Evolutionary conservation across 2,888 invertebrate genomes (phyloP), one percentile per base, ranked within the genome.

Genomic region (Aleiodes alternator): DNA sequence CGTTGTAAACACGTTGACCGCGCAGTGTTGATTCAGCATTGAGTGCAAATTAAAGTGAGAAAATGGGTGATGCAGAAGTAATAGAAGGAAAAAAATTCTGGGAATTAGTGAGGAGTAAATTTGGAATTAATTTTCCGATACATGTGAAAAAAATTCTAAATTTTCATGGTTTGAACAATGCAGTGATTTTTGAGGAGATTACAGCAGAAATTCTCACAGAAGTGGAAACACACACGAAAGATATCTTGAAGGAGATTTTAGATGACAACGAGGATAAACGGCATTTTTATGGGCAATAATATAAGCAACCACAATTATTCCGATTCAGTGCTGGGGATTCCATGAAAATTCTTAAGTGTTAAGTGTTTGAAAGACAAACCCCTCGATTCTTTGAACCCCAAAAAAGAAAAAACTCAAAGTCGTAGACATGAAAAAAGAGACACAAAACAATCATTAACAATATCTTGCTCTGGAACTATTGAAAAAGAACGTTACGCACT

Each of bases 361-460:
- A 3, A 51, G 6, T 51, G 11, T 11, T 11, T 6, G 6, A n/a
- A 11, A 51, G 51, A 51, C 3, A 6, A 51, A 51, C 11, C 51
- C n/a, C 51, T 51, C n/a, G 51, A 51, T n/a, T 51, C n/a, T 51
- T 51, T 11, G 51, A 51, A n/a, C 3, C n/a, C 51, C n/a, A 3
- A 5, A 31, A 31, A 31, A 31, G 51, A 51, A 51, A 51, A 51
- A 51, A n/a, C 51, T 51, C 12, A 11, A n/a, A 6, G 11, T 51
- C 51, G 3, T 51, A 6, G 51, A 51, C 3, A 11, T 51, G n/a
- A 51, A 6, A 11, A 6, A 51, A n/a, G n/a, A 6, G 51, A 51
- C 51, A n/a, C n/a, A n/a, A 51, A 51, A 51, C 51, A 51, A 6
- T n/a, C 51, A 51, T 51, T 51, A 51, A 51, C 51, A 51, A 51